These are phyloP conservation scores for Coreius guichenoti DNA, from an alignment of 2,797 vertebrate genomes.

Conservation along the genomic window DNA sequence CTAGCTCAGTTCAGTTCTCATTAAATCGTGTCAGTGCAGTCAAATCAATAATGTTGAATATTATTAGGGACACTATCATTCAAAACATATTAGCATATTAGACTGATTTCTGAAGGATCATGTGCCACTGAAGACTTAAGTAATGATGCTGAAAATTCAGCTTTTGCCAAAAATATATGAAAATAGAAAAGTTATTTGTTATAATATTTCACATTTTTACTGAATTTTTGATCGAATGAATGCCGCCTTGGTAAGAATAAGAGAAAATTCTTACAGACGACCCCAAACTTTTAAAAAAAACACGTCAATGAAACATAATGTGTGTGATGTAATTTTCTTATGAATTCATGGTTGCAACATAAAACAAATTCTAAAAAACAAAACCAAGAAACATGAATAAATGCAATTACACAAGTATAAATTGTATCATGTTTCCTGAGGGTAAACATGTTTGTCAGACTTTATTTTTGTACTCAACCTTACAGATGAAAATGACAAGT, in stretches of 20 bases:
- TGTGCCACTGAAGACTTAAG: background rate
- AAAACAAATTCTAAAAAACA: background rate
- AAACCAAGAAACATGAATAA: background rate
- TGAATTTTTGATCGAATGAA: background rate
- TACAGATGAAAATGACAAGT: background rate
- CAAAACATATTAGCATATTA: background rate
- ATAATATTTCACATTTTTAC: background rate
- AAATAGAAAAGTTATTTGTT: background rate
- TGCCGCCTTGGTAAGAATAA: background rate
- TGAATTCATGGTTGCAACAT: background rate
- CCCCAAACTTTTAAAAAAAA: background rate
- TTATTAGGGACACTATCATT: background rate
- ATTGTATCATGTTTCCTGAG: background rate
- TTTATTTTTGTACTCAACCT: conserved; percentile 17
- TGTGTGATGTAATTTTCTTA: background rate
- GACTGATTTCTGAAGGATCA: background rate
- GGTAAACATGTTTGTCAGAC: background rate
- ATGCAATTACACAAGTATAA: background rate
- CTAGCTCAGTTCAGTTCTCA: no score
- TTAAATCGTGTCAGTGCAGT: no score
- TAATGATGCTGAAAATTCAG: background rate
- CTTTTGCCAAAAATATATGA: background rate
- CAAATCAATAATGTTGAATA: no score
- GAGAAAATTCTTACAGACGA: background rate
- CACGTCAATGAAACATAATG: background rate